A percentile compares a stretch with the other conserved stretches of the same genome.
Evolutionary conservation across 2,888 invertebrate species (phyloP).

Genomic region (Thymelicus lineola): DNA sequence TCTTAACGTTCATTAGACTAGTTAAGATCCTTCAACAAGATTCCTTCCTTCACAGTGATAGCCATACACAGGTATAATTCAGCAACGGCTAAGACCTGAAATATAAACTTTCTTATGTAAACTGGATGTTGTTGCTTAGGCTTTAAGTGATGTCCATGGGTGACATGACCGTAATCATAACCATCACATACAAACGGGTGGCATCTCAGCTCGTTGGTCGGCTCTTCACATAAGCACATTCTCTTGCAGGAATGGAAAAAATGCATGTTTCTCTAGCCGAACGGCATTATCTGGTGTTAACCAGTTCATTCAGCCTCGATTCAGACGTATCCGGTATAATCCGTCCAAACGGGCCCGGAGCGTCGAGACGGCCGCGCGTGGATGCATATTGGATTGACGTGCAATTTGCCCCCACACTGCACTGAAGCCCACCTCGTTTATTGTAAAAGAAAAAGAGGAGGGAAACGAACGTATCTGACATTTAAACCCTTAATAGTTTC

Average conservation of each 20-base stretch:
- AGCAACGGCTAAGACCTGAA: too few species aligned
- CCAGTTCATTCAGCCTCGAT: constrained; percentile 50
- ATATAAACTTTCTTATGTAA: too few species aligned
- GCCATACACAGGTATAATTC: too few species aligned
- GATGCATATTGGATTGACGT: constrained; percentile 76
- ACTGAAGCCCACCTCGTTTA: constrained; percentile 44
- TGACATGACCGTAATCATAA: too few species aligned
- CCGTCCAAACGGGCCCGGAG: constrained; percentile 52
- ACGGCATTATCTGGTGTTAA: constrained; percentile 45
- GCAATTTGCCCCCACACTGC: constrained; percentile 60
- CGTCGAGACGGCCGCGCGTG: constrained; percentile 60
- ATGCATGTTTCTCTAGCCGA: background rate
- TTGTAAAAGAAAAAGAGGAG: constrained; percentile 25
- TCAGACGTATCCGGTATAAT: constrained; percentile 40
- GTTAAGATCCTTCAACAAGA: too few species aligned
- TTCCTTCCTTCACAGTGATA: too few species aligned
- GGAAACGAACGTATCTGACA: constrained; percentile 5
- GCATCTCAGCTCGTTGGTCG: too few species aligned
- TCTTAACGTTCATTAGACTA: background rate
- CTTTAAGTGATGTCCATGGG: too few species aligned
- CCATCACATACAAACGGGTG: too few species aligned
- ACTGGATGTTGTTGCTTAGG: too few species aligned
- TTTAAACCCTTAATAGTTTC: constrained; percentile 6
- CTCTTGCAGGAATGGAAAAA: background rate
- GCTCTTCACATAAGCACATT: background rate